Conservation (phyloP, 2,888 invertebrate species). For the Cheilosia scutellata region DNA sequence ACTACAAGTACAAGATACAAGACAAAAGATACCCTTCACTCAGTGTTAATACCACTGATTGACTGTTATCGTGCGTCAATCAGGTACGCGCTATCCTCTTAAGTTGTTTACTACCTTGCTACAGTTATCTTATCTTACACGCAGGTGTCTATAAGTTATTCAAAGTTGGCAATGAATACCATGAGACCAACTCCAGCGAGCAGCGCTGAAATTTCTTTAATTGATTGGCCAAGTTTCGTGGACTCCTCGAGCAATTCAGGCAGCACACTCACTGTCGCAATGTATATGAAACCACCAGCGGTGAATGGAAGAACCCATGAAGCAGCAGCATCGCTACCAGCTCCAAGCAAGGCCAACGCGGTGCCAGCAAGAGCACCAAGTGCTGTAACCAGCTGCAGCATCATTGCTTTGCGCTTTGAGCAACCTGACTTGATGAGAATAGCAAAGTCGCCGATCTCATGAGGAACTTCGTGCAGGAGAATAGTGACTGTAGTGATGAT, state of each 20-base stretch:
- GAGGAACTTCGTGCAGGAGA: slow-evolving; percentile 98
- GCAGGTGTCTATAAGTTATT: slow-evolving; percentile 76
- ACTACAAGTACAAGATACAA: slow-evolving; percentile 21
- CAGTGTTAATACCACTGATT: not conserved
- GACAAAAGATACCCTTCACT: slow-evolving; percentile 12
- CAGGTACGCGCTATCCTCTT: not conserved
- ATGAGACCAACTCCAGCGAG: slow-evolving; percentile 97
- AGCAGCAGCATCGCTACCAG: slow-evolving; percentile 89
- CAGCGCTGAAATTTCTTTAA: slow-evolving; percentile 95
- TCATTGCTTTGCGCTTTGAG: slow-evolving; percentile 96
- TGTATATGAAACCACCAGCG: slow-evolving; percentile 99
- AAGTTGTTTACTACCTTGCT: slow-evolving; percentile 2
- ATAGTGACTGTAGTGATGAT: slow-evolving; percentile 97
- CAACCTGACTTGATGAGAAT: slow-evolving; percentile 99
- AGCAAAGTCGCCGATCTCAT: slow-evolving; percentile 99
- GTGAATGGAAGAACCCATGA: slow-evolving; percentile 98
- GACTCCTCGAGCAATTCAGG: slow-evolving; percentile 97
- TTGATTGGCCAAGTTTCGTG: slow-evolving; percentile 93
- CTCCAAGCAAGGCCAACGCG: slow-evolving; percentile 93
- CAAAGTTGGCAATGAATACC: slow-evolving; percentile 93
- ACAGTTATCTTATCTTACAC: slow-evolving; percentile 17
- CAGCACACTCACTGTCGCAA: slow-evolving; percentile 99
- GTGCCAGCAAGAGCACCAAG: slow-evolving; percentile 97
- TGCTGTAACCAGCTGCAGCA: slow-evolving; percentile 96
- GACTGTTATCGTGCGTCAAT: slow-evolving; percentile 1